These are phyloP conservation scores for Drosophila seclusa DNA, from an alignment of 2,888 invertebrate species.

Conservation along the genomic window DNA sequence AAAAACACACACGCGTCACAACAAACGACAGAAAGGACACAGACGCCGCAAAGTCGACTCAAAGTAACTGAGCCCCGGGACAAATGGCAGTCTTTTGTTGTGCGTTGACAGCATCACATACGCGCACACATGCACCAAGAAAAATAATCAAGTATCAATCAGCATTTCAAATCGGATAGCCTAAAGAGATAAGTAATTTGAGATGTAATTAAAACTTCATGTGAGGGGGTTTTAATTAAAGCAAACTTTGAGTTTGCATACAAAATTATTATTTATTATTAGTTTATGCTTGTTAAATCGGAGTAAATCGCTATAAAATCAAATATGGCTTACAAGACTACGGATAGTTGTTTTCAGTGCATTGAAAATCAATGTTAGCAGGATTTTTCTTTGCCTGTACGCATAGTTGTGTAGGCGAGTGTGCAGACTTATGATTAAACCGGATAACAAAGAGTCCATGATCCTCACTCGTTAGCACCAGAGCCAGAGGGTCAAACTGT, in stretches of 20 bases:
- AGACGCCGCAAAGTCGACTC: conserved; percentile 33
- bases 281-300: background rate
- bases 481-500: conserved; percentile 36
- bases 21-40: conserved; percentile 22
- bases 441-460: conserved; percentile 42
- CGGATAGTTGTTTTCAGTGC: too few relatives aligned
- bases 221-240: background rate
- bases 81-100: conserved; percentile 61
- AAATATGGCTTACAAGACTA: background rate
- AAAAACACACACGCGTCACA: conserved; percentile 43
- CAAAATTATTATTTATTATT: background rate
- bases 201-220: background rate
- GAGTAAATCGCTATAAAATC: background rate
- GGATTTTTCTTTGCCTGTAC: background rate
- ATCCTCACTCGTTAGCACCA: conserved; percentile 46
- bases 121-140: conserved; percentile 3
- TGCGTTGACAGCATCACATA: conserved; percentile 24
- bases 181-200: background rate
- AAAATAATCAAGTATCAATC: conserved; percentile 4
- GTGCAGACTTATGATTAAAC: conserved; percentile 1
- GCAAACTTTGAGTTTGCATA: background rate
- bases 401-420: conserved; percentile 4
- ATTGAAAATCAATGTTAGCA: background rate
- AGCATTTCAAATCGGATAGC: background rate
- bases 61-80: conserved; percentile 58